phyloP scores from a whole-genome alignment of 2,797 vertebrate genomes.

The Lophotriccus pileatus region DNA sequence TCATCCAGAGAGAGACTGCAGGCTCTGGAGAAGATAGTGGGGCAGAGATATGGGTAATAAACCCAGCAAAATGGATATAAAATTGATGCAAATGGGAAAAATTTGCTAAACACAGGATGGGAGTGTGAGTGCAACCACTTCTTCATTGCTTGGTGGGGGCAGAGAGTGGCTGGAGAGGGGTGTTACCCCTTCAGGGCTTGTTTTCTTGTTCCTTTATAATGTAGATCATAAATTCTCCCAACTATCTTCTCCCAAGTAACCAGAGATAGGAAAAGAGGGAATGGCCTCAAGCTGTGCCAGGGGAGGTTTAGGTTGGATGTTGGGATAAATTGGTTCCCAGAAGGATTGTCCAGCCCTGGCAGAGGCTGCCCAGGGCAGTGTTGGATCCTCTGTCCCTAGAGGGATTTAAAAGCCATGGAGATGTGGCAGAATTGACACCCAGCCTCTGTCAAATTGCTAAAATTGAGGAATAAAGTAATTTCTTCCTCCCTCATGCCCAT shows the following conservation, averaged over 20 bases:
- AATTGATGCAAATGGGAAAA: neutral
- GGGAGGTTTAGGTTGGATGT: neutral
- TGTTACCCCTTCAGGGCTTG: neutral
- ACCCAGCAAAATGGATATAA: neutral
- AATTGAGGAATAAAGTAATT: rapidly evolving
- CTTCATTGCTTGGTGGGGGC: neutral
- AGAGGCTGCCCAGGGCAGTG: neutral
- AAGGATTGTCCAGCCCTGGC: neutral
- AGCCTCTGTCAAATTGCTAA: neutral
- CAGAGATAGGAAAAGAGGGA: neutral
- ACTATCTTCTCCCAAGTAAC: neutral
- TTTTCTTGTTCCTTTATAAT: neutral
- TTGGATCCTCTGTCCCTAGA: neutral
- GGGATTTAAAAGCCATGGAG: neutral
- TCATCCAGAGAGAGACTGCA: neutral
- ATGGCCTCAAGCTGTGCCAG: neutral
- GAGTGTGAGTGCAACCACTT: neutral
- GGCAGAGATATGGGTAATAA: neutral
- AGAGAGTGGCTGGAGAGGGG: neutral
- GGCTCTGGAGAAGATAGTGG: neutral
- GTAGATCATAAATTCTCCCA: neutral
- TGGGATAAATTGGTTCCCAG: neutral
- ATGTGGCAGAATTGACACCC: neutral
- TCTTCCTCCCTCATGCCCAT: rapidly evolving
- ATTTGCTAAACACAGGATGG: neutral